Conservation (phyloP, 2,888 invertebrate genomes). For the Ephialtes manifestator region DNA sequence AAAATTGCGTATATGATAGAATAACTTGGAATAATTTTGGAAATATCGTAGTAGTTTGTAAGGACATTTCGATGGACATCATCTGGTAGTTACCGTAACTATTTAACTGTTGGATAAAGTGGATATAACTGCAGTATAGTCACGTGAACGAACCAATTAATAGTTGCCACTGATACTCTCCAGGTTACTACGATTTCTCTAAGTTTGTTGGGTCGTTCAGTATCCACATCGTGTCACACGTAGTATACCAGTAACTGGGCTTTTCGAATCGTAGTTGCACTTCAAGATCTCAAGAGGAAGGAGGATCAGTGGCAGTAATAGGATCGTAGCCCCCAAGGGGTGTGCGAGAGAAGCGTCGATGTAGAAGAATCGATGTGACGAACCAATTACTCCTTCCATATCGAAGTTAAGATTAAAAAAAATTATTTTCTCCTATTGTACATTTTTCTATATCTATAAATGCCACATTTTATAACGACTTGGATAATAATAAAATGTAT, state of each 20-base stretch:
- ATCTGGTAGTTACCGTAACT: too few relatives aligned
- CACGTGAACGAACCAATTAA: too few relatives aligned
- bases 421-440: background rate
- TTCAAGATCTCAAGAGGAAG: background rate
- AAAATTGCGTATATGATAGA: too few relatives aligned
- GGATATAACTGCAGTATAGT: too few relatives aligned
- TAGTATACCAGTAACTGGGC: background rate
- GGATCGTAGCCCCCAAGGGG: conserved; percentile 28
- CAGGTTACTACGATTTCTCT: background rate
- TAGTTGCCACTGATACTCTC: background rate
- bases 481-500: background rate
- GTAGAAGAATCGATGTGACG: conserved; percentile 35
- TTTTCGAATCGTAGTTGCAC: background rate
- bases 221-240: background rate
- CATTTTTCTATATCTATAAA: background rate
- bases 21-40: too few relatives aligned
- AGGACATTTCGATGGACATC: too few relatives aligned
- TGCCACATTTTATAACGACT: background rate
- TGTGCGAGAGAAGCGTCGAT: conserved; percentile 23
- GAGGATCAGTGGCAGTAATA: conserved; percentile 42
- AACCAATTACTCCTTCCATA: conserved; percentile 22
- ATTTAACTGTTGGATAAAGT: too few relatives aligned
- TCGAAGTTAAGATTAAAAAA: background rate
- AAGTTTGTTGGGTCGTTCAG: background rate
- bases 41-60: too few relatives aligned